A percentile compares a stretch with the other conserved stretches of the same genome.
phyloP scores from a whole-genome alignment of 2,888 invertebrate genomes.

The Parochlus steinenii region DNA sequence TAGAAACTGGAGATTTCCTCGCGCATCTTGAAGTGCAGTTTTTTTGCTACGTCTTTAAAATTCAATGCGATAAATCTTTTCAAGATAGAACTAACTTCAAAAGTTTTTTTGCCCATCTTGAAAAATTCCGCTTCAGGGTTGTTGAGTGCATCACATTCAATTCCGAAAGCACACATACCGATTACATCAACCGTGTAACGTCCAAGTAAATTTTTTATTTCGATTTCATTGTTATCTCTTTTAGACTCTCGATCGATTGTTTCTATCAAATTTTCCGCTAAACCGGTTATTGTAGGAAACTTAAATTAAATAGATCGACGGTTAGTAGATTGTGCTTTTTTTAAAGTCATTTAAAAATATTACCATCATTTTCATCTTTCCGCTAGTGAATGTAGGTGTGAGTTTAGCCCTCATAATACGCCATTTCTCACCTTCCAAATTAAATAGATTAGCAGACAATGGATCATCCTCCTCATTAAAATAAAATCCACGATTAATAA shows the following conservation, averaged over 20 bases:
- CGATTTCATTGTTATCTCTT: constrained; percentile 8
- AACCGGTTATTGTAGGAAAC: no score
- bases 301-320: no score
- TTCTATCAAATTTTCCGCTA: no score
- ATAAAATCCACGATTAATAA: constrained; percentile 5
- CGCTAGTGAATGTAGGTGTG: constrained; percentile 20
- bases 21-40: background rate
- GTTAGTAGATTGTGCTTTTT: constrained; percentile 4
- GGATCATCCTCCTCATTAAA: constrained; percentile 5
- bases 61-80: constrained; percentile 4
- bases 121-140: constrained; percentile 26
- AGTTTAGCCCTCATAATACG: constrained; percentile 22
- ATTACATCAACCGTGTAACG: constrained; percentile 18
- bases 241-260: no score
- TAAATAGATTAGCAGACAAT: background rate
- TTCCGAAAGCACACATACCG: constrained; percentile 29
- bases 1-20: constrained; percentile 15
- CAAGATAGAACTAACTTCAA: constrained; percentile 13
- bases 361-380: constrained; percentile 15
- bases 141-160: constrained; percentile 29
- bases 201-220: constrained; percentile 11
- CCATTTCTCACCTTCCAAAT: constrained; percentile 22
- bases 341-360: constrained; percentile 3
- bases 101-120: constrained; percentile 17
- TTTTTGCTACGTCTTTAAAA: constrained; percentile 7